Conservation (phyloP, 2,888 invertebrate genomes). For the Pardosa pseudoannulata region DNA sequence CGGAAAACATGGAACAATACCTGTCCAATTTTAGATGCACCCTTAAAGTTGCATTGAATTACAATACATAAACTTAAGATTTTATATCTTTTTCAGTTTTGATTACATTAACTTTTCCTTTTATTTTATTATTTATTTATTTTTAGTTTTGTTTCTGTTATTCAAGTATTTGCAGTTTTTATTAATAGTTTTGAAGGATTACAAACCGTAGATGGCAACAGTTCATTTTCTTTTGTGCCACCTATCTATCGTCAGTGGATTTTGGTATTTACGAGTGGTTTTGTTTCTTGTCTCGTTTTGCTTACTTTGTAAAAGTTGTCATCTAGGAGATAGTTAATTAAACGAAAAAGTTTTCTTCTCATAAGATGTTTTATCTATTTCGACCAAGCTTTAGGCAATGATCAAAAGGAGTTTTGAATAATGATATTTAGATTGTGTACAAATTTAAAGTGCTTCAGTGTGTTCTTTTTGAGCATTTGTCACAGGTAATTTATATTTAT, state of each 20-base stretch:
- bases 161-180: no score
- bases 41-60: no score
- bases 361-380: neutral
- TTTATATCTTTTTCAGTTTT: no score
- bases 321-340: neutral
- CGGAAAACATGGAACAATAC: no score
- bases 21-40: no score
- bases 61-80: no score
- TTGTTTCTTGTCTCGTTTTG: neutral
- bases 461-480: constrained; percentile 14
- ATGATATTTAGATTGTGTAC: constrained; percentile 48
- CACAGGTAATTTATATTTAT: constrained; percentile 28
- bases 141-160: no score
- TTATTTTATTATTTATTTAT: no score
- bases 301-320: neutral
- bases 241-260: constrained; percentile 44
- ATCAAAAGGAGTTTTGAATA: constrained; percentile 47
- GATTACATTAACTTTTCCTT: no score
- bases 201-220: constrained; percentile 26
- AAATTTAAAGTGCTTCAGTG: constrained; percentile 4
- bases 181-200: neutral
- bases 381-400: neutral
- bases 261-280: neutral
- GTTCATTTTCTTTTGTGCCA: constrained; percentile 44
- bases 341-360: neutral